phyloP scores from a whole-genome alignment of 2,888 invertebrate genomes.

The Dermolepida albohirtum region DNA sequence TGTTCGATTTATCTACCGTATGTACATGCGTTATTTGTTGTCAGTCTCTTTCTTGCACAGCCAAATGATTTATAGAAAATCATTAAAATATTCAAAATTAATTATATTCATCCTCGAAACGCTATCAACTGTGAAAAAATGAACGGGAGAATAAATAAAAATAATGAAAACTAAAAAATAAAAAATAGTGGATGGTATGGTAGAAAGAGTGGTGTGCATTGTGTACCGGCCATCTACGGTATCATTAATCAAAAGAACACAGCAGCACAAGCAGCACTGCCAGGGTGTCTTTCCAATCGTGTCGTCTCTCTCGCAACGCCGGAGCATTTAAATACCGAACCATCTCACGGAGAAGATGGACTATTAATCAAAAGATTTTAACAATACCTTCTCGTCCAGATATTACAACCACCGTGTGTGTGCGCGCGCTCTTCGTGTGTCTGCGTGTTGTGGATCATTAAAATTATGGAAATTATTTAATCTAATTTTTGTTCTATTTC shows the following conservation, averaged over 20 bases:
- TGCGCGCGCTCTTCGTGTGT: neutral
- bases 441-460: conserved; percentile 44
- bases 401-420: conserved; percentile 16
- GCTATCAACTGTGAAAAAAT: conserved; percentile 48
- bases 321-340: conserved; percentile 46
- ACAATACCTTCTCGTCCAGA: conserved; percentile 43
- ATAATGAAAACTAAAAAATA: conserved; percentile 11
- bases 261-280: conserved; percentile 30
- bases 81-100: conserved; percentile 50
- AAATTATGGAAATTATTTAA: conserved; percentile 49
- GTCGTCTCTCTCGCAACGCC: conserved; percentile 1
- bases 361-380: conserved; percentile 49
- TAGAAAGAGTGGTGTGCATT: conserved; percentile 39
- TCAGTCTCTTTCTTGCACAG: conserved; percentile 34
- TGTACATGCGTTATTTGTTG: conserved; percentile 30
- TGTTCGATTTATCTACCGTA: neutral
- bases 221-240: conserved; percentile 44
- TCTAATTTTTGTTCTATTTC: conserved; percentile 35
- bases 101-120: conserved; percentile 47
- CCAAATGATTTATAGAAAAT: conserved; percentile 47
- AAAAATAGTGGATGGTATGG: conserved; percentile 3
- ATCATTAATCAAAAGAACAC: conserved; percentile 47
- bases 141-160: conserved; percentile 40
- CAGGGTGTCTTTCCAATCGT: conserved; percentile 41
- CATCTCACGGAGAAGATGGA: conserved; percentile 41